A percentile compares a stretch with the other conserved stretches of the same genome.
These are phyloP conservation scores for Cryptotis parvus DNA, from an alignment of 2,113 vertebrate genomes.

Conservation along the genomic window DNA sequence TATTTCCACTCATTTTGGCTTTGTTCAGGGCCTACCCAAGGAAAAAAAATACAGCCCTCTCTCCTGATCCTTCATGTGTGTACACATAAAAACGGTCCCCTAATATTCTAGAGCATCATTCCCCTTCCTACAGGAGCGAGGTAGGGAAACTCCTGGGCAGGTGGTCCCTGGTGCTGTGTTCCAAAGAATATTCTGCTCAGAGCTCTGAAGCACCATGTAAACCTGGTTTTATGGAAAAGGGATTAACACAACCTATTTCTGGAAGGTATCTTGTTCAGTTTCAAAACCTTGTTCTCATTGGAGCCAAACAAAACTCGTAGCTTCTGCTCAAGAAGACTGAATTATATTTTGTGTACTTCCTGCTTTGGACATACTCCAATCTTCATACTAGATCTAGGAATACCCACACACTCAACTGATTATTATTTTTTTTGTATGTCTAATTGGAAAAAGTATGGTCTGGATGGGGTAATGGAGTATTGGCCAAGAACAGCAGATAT, in stretches of 20 bases:
- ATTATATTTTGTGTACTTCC: constrained; percentile 32
- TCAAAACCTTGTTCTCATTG: constrained; percentile 64
- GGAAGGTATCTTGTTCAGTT: constrained; percentile 65
- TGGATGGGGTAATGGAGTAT: neutral
- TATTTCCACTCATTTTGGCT: constrained; percentile 59
- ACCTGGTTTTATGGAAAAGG: constrained; percentile 52
- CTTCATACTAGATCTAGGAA: constrained; percentile 3
- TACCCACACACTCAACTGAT: constrained; percentile 9
- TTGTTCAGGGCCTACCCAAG: constrained; percentile 65
- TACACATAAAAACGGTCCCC: neutral
- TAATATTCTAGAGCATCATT: constrained; percentile 31
- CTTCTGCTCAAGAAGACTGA: constrained; percentile 45
- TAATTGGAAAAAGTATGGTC: constrained; percentile 29
- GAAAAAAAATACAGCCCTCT: constrained; percentile 55
- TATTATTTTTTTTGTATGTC: constrained; percentile 19
- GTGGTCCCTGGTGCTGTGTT: constrained; percentile 1
- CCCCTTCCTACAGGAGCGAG: constrained; percentile 37
- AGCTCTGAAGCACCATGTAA: constrained; percentile 74
- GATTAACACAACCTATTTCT: constrained; percentile 50
- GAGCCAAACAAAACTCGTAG: constrained; percentile 28
- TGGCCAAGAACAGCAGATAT: constrained; percentile 56
- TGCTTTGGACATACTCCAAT: constrained; percentile 18
- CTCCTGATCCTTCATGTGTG: constrained; percentile 29
- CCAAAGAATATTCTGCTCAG: constrained; percentile 61
- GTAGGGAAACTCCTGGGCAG: constrained; percentile 37